These are phyloP conservation scores for Drosophila novamexicana DNA, from an alignment of 1,140 invertebrate species.

Conservation along the genomic window DNA sequence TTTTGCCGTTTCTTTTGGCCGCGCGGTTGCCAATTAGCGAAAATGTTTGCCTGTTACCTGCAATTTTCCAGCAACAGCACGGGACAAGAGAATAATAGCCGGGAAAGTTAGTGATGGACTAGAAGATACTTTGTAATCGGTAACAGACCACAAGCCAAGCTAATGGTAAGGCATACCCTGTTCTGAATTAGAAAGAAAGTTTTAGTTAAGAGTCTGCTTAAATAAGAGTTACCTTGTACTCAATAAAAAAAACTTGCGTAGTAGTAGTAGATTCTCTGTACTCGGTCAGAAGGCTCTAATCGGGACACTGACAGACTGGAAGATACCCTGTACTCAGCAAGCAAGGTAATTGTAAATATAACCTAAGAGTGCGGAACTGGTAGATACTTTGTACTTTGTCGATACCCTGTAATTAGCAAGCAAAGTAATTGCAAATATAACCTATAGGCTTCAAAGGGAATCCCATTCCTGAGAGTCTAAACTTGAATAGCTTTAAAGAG, in stretches of 20 bases:
- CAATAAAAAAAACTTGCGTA: too few relatives aligned
- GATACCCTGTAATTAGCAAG: background rate
- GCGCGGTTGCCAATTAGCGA: constrained; percentile 50
- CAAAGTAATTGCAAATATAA: too few relatives aligned
- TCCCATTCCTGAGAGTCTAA: too few relatives aligned
- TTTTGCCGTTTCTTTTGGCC: constrained; percentile 29
- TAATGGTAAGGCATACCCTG: too few relatives aligned
- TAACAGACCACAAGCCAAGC: background rate
- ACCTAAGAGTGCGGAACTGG: background rate
- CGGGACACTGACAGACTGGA: too few relatives aligned
- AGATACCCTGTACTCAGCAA: background rate
- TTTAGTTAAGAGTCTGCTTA: too few relatives aligned
- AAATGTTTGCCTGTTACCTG: constrained; percentile 46
- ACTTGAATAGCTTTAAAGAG: too few relatives aligned
- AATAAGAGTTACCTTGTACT: too few relatives aligned
- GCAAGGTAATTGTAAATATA: too few relatives aligned
- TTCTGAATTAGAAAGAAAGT: too few relatives aligned
- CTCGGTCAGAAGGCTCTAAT: too few relatives aligned
- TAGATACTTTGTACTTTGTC: background rate
- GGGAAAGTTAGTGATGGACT: background rate
- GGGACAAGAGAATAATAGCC: constrained; percentile 11
- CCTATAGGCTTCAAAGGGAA: too few relatives aligned
- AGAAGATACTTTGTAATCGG: background rate
- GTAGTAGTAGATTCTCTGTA: background rate
- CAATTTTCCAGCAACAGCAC: constrained; percentile 30